Evolutionary conservation across 2,888 invertebrate genomes (phyloP), one percentile per base, ranked within the genome.

Genomic region (Meteorus colon): DNA sequence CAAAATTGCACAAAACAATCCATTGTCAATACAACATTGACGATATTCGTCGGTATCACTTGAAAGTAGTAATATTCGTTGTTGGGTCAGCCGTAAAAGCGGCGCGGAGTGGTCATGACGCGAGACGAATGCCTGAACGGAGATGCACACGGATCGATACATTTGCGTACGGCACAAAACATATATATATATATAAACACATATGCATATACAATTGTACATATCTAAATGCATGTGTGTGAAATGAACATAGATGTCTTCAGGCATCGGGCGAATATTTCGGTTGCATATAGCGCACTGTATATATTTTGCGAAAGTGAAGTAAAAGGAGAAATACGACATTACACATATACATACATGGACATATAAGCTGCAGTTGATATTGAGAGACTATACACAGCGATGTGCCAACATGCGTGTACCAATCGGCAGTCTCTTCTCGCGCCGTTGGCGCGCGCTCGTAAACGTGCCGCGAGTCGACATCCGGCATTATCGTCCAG

Each of bases 401-500:
- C 45, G 10, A 41, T 67, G 41, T 45, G n/a, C 27, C 67, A 66
- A 67, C 55, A 51, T 51, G 48, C 55, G 66, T 65, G 65, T 66
- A 63, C 48, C 37, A 63, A 63, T 29, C 19, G 55, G 55, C 19
- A 12, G 62, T 29, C 66, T 71, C 66, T 48, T 74, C 66, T 48
- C 67, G 66, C 24, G 45, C 62, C 60, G 66, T 59, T 59, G 63
- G 70, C 62, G 73, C 31, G 68, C 69, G 79, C 84, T 85, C 85
- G 85, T 84, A 84, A 86, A 86, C 84, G 86, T 83, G 82, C 80
- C 76, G 73, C 81, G 81, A 82, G 77, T 83, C 84, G 86, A 84
- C 86, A 85, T 86, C 85, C 86, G 85, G 85, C 85, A 85, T 87
- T 87, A 87, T 87, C 86, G 86, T 84, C 79, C 82, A 80, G 82